These are phyloP conservation scores for Baccha elongata DNA, from an alignment of 2,888 invertebrate species.

Conservation along the genomic window DNA sequence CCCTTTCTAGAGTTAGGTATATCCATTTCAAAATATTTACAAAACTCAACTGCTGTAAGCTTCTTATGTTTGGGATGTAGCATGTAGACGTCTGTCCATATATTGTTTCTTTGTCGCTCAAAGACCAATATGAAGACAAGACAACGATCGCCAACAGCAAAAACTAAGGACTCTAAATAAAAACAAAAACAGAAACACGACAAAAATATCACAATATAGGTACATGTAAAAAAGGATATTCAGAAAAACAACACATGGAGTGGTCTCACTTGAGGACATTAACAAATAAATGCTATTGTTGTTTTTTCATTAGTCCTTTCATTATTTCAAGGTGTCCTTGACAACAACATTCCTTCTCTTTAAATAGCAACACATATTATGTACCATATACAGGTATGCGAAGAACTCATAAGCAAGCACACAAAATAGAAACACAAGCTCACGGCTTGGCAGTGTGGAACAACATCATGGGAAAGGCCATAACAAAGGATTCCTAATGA, in stretches of 20 bases:
- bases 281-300: constrained; percentile 72
- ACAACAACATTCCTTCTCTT: constrained; percentile 51
- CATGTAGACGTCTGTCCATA: constrained; percentile 51
- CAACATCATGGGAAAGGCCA: constrained; percentile 53
- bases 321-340: constrained; percentile 73
- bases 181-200: not conserved
- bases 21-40: constrained; percentile 41
- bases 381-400: not conserved
- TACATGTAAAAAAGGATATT: constrained; percentile 2
- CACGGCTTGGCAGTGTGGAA: not conserved
- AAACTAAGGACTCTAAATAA: constrained; percentile 23
- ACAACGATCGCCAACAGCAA: constrained; percentile 25
- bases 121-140: not conserved
- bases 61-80: constrained; percentile 28
- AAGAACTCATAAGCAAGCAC: constrained; percentile 17
- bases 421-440: constrained; percentile 12
- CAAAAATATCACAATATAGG: constrained; percentile 15
- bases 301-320: constrained; percentile 73
- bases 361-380: constrained; percentile 32
- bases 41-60: constrained; percentile 25
- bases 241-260: constrained; percentile 58
- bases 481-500: constrained; percentile 73
- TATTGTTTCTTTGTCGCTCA: constrained; percentile 48
- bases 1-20: not conserved
- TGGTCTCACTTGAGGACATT: constrained; percentile 68